These are phyloP conservation scores for Himalopsyche kuldschensis DNA, from an alignment of 2,888 invertebrate species.

Conservation along the genomic window DNA sequence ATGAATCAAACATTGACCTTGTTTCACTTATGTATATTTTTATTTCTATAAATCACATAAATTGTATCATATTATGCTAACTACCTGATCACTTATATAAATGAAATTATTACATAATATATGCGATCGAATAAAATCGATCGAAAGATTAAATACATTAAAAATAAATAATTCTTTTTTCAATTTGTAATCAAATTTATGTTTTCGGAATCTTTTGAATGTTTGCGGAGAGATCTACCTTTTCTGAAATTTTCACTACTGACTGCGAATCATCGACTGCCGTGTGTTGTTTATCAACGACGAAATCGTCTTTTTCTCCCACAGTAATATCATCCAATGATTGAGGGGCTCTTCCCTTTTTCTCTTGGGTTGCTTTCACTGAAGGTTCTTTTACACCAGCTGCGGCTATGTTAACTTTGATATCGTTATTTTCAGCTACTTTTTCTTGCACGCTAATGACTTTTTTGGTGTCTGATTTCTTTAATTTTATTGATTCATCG, in stretches of 20 bases:
- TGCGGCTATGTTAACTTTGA: neutral
- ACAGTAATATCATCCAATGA: neutral
- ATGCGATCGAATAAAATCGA: neutral
- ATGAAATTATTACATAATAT: neutral
- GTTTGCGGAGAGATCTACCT: neutral
- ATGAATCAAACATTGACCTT: neutral
- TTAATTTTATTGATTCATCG: neutral
- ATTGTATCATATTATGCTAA: neutral
- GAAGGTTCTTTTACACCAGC: neutral
- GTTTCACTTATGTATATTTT: neutral
- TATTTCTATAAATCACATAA: neutral
- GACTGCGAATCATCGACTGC: neutral
- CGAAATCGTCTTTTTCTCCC: neutral
- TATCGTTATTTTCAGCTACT: neutral
- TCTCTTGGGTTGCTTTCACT: neutral
- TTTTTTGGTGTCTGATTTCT: neutral
- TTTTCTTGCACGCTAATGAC: neutral
- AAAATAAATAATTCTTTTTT: neutral
- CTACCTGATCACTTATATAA: neutral
- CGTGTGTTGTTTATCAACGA: neutral
- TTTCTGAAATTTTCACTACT: neutral
- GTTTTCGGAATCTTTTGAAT: conserved; percentile 16
- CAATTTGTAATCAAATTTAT: neutral
- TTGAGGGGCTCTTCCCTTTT: neutral
- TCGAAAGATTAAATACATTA: neutral